phyloP scores from a whole-genome alignment of 2,113 vertebrate species.

The Burhinus bistriatus region DNA sequence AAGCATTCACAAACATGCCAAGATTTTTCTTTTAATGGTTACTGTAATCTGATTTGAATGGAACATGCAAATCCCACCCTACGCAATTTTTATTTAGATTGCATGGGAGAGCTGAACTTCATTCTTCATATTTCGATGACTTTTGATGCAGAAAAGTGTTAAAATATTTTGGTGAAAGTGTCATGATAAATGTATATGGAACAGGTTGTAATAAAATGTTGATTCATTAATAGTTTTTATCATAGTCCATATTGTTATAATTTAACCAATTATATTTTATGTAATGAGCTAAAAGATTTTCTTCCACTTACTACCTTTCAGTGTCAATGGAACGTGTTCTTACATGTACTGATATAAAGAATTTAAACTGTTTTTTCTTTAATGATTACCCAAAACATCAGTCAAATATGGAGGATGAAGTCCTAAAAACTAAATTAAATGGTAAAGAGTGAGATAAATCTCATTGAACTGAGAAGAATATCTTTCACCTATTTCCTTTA shows the following conservation, averaged over 20 bases:
- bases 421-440: background rate
- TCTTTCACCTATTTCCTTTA: background rate
- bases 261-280: background rate
- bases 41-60: background rate
- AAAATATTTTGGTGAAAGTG: background rate
- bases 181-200: background rate
- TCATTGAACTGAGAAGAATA: background rate
- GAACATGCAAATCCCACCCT: background rate
- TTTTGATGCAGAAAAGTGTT: background rate
- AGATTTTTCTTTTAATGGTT: background rate
- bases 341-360: background rate
- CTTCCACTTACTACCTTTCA: background rate
- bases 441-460: background rate
- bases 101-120: background rate
- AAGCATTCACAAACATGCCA: background rate
- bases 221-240: slow-evolving; percentile 16
- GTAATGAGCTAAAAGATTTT: background rate
- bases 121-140: background rate
- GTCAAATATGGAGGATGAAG: background rate
- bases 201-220: slow-evolving; percentile 24
- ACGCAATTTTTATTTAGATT: background rate
- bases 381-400: background rate
- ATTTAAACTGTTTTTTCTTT: background rate
- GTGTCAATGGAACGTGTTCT: background rate
- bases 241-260: background rate